Conservation (phyloP, 2,888 invertebrate genomes). For the Ichneumoninae sp. region DNA sequence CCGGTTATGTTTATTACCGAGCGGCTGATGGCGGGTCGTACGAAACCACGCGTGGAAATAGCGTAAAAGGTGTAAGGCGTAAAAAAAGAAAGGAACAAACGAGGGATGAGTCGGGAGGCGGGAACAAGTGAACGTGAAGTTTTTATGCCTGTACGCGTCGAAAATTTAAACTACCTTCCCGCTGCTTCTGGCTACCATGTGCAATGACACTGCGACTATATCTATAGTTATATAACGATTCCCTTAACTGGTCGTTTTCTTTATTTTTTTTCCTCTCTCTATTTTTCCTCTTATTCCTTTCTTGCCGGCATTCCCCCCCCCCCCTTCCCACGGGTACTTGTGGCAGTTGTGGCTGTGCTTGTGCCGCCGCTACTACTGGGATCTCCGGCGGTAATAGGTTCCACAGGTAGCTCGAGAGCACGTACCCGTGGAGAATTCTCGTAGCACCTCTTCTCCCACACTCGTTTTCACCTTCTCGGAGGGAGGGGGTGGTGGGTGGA, state of each 20-base stretch:
- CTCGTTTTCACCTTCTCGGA: slow-evolving; percentile 10
- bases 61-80: slow-evolving; percentile 15
- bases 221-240: background rate
- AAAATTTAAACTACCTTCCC: slow-evolving; percentile 44
- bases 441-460: slow-evolving; percentile 5
- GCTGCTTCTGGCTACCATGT: background rate
- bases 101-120: slow-evolving; percentile 21
- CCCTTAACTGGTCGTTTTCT: slow-evolving; percentile 7
- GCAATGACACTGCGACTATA: background rate
- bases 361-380: slow-evolving; percentile 20
- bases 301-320: slow-evolving; percentile 4
- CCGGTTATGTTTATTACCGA: background rate
- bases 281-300: slow-evolving; percentile 14
- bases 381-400: slow-evolving; percentile 33
- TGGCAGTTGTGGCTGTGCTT: slow-evolving; percentile 3
- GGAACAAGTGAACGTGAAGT: slow-evolving; percentile 8
- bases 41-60: slow-evolving; percentile 23
- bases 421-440: slow-evolving; percentile 36
- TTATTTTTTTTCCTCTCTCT: slow-evolving; percentile 12
- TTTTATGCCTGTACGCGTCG: slow-evolving; percentile 36
- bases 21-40: background rate
- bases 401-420: slow-evolving; percentile 50
- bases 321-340: background rate
- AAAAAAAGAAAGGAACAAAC: slow-evolving; percentile 1
- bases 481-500: background rate